phyloP scores from a whole-genome alignment of 1,140 invertebrate species.

The Drosophila watanabei region DNA sequence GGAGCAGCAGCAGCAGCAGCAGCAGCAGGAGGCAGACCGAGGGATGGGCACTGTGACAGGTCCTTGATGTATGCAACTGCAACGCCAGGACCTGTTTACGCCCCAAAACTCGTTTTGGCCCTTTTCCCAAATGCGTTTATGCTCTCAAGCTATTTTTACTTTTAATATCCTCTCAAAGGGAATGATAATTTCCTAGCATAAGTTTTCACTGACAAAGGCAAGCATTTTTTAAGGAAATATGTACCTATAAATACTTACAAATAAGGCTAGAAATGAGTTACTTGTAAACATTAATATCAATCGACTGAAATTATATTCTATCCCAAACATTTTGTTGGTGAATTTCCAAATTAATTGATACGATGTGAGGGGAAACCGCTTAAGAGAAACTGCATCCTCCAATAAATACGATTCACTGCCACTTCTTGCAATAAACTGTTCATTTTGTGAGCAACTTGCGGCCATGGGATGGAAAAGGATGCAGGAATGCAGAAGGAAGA shows the following conservation, averaged over 20 bases:
- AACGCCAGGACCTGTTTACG: not conserved
- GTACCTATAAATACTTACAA: not conserved
- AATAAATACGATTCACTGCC: not conserved
- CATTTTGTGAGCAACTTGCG: conserved; percentile 16
- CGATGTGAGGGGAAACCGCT: conserved; percentile 3
- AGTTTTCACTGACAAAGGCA: not conserved
- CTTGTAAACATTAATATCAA: not conserved
- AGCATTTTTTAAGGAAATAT: not conserved
- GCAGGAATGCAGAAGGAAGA: not conserved
- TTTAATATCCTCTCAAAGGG: conserved; percentile 7
- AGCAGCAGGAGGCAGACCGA: conserved; percentile 7
- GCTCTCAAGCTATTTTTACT: conserved; percentile 3
- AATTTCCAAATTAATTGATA: conserved; percentile 56
- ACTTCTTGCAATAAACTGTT: conserved; percentile 10
- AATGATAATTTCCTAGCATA: conserved; percentile 8
- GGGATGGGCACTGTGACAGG: conserved; percentile 24
- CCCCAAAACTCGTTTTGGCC: not conserved
- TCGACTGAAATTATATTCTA: not conserved
- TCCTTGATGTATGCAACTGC: conserved; percentile 70
- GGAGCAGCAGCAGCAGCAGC: conserved; percentile 19
- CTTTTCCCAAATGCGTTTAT: not conserved
- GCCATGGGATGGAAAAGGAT: not conserved
- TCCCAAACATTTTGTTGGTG: not conserved
- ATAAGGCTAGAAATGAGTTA: not conserved
- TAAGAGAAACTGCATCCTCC: not conserved